Evolutionary conservation across 2,797 vertebrate genomes (phyloP).

Genomic region (Oryzias dopingdopingensis): DNA sequence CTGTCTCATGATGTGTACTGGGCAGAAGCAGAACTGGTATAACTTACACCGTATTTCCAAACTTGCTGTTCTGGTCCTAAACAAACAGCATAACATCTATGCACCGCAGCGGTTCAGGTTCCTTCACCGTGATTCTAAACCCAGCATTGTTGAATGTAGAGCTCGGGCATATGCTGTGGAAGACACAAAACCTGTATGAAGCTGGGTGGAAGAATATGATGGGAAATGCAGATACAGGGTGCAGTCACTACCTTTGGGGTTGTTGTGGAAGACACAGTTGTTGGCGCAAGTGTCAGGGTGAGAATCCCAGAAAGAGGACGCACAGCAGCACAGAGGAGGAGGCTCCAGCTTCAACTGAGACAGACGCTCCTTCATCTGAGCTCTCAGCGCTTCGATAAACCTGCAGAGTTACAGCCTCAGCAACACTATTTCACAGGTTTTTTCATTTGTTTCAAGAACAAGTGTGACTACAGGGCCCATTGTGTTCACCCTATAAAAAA

Average conservation of each 20-base stretch:
- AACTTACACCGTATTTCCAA: not conserved
- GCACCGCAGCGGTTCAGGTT: conserved; percentile 11
- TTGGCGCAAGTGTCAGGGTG: conserved; percentile 93
- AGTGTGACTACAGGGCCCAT: not conserved
- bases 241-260: conserved; percentile 83
- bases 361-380: conserved; percentile 78
- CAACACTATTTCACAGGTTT: not conserved
- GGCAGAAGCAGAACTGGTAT: not conserved
- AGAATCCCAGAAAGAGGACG: conserved; percentile 89
- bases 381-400: conserved; percentile 53
- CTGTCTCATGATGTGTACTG: not conserved
- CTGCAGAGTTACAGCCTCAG: conserved; percentile 30
- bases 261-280: conserved; percentile 93
- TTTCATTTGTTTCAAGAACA: not conserved
- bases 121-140: conserved; percentile 65
- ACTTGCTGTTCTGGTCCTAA: not conserved
- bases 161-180: conserved; percentile 82
- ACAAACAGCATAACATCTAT: not conserved
- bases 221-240: not conserved
- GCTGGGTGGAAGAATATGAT: not conserved
- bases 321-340: conserved; percentile 89
- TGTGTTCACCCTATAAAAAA: too few species aligned
- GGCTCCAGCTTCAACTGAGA: conserved; percentile 72
- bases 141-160: conserved; percentile 80
- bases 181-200: conserved; percentile 15